Base-by-base conservation (phyloP, 2,888 invertebrate species). In the Drosophila suboccidentalis region DNA sequence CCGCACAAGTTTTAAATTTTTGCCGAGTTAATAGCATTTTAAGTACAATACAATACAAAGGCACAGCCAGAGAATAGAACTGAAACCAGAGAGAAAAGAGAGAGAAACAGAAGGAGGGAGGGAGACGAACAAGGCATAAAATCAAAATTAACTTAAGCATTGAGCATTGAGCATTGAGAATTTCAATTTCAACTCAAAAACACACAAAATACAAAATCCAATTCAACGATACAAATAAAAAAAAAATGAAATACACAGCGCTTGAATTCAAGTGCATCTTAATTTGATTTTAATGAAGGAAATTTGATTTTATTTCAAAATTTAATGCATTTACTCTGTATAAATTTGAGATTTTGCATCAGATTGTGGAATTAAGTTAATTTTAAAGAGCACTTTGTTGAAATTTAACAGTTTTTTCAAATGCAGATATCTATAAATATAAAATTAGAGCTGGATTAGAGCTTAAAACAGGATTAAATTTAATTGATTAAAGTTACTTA, bases 1-100 rank as follows among this genome's bases (percentile, higher is more conserved):
- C 87, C 85, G 82, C 85, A 84, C 85, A 89, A 89, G 74, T 89
- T 86, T 76, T 76, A 78, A 87, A 80, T 78, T 82, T 87, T 68
- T 47, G 32, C 46, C 60, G 54, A 87, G 87, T 84, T 86, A 86
- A 89, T 89, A 84, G 86, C 89, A 89, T 89, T 86, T 89, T 86
- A 89, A 86, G 86, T 89, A 89, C 80, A 84, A 71, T 54, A 59
- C 64, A 73, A 62, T 60, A 61, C 58, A 59, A 46, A 8, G 26
- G n/a, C 58, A 60, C 32, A 26, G 17, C 29, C 17, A 15, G 19
- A 17, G 19, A 41, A n/a, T 11, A 32, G 19, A 32, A 11, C 8
- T 3, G 15, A 34, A 9, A 9, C 3, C 22, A 43, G 15, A 4
- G 19, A 22, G 10, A 4, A 36, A 10, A n/a, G 19, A 26, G 17